A percentile compares a stretch with the other conserved stretches of the same genome.
phyloP scores from a whole-genome alignment of 2,888 invertebrate species.

The Ophioninae sp. region DNA sequence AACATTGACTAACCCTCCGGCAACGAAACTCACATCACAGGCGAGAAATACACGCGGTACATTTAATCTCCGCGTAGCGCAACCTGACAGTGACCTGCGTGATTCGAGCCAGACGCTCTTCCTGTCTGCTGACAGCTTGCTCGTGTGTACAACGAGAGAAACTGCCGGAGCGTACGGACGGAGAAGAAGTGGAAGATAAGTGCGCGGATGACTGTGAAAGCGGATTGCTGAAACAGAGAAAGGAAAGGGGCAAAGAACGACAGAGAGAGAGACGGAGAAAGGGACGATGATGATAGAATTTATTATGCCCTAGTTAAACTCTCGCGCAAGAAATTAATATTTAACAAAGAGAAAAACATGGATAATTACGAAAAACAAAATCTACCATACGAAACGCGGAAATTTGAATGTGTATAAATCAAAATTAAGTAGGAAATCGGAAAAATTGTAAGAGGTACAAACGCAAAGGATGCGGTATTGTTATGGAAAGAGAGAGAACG shows the following conservation, averaged over 20 bases:
- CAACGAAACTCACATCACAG: conserved; percentile 15
- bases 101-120: conserved; percentile 38
- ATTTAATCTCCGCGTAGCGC: conserved; percentile 49
- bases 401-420: too few species aligned
- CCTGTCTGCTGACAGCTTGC: conserved; percentile 35
- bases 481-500: too few species aligned
- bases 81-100: conserved; percentile 49
- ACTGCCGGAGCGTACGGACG: conserved; percentile 32
- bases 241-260: background rate
- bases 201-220: background rate
- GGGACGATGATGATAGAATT: background rate
- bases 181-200: conserved; percentile 6
- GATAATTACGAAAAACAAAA: too few species aligned
- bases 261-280: background rate
- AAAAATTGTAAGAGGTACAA: too few species aligned
- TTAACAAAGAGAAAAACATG: too few species aligned
- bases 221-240: background rate
- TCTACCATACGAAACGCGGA: too few species aligned
- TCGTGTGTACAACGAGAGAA: conserved; percentile 16
- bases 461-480: too few species aligned
- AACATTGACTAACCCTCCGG: conserved; percentile 28
- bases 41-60: conserved; percentile 15
- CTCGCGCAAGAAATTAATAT: too few species aligned
- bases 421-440: too few species aligned
- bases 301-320: too few species aligned